Percentiles rank a stretch among this genome's conserved stretches.
These are phyloP conservation scores for Benthosema pterotum DNA, from an alignment of 2,797 vertebrate genomes.

Conservation along the genomic window DNA sequence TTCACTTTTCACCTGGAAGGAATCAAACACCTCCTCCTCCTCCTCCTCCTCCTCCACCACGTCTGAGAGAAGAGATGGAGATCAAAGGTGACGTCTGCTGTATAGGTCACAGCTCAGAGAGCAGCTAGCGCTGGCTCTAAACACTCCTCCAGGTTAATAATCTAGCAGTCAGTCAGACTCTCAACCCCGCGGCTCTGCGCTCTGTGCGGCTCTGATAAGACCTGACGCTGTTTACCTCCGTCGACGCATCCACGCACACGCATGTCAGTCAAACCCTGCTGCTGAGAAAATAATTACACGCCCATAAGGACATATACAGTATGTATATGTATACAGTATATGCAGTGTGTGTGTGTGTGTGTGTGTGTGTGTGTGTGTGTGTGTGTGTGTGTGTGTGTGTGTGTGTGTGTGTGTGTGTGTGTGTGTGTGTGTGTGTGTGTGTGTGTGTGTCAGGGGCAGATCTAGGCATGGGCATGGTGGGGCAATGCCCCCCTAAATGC, in stretches of 20 bases:
- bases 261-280: too few relatives aligned
- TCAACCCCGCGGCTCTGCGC: slow-evolving; percentile 73
- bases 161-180: slow-evolving; percentile 32
- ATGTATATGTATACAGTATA: slow-evolving; percentile 22
- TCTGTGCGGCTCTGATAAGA: slow-evolving; percentile 74
- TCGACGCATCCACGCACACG: slow-evolving; percentile 32
- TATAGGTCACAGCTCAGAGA: too few relatives aligned
- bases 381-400: not conserved
- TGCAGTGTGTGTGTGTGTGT: slow-evolving; percentile 65
- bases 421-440: not conserved
- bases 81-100: too few relatives aligned
- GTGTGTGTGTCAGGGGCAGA: slow-evolving; percentile 3
- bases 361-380: slow-evolving; percentile 29
- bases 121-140: slow-evolving; percentile 12
- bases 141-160: slow-evolving; percentile 57
- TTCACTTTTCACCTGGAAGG: too few relatives aligned
- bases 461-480: too few relatives aligned
- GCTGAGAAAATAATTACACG: too few relatives aligned
- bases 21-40: too few relatives aligned
- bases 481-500: too few relatives aligned
- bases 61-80: too few relatives aligned
- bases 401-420: too few relatives aligned
- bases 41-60: too few relatives aligned
- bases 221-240: slow-evolving; percentile 74
- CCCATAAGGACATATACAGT: too few relatives aligned